Evolutionary conservation across 2,888 invertebrate genomes (phyloP), one percentile per base, ranked within the genome.

Genomic region (Trichacis sp.): DNA sequence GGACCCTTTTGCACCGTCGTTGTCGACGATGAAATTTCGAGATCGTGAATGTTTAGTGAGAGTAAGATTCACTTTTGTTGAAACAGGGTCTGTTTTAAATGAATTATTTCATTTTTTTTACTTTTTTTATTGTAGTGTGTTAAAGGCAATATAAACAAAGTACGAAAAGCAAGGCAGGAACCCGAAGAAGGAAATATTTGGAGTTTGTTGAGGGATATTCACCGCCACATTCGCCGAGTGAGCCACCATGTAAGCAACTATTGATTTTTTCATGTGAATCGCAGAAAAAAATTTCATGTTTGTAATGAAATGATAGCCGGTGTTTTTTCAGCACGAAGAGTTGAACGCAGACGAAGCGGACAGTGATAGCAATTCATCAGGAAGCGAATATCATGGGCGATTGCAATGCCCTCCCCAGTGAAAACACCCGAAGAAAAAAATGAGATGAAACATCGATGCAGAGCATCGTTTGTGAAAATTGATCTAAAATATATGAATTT

Each of bases 1-100:
- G 58, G 79, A 86, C 6, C 11, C 18, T 14, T 40, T 15, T 14
- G 15, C 15, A 2, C 9, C 14, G 4, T 40, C 40, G 2, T 14
- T 24, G 4, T n/a, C n/a, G n/a, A 24, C 1, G 4, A 40, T 14
- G 9, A 40, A 40, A 14, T 9, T 3, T 9, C 40, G 12, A 4
- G 19, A 24, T 2, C 14, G 14, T 2, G 46, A 11, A 29, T 18
- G 20, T 12, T 24, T 46, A 12, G 46, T 24, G 9, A 9, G 46
- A 14, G 46, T 24, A 46, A 46, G 46, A 15, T n/a, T n/a, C n/a
- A n/a, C n/a, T n/a, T n/a, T n/a, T n/a, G n/a, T n/a, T n/a, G n/a
- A n/a, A n/a, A n/a, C n/a, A n/a, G 24, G 8, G 8, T 24, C 4
- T 8, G 24, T 5, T 24, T 24, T 24, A 8, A 24, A 24, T 24